Percentiles rank a stretch among this genome's conserved stretches.
Conservation (phyloP, 2,113 vertebrate genomes). For the Chionis minor region DNA sequence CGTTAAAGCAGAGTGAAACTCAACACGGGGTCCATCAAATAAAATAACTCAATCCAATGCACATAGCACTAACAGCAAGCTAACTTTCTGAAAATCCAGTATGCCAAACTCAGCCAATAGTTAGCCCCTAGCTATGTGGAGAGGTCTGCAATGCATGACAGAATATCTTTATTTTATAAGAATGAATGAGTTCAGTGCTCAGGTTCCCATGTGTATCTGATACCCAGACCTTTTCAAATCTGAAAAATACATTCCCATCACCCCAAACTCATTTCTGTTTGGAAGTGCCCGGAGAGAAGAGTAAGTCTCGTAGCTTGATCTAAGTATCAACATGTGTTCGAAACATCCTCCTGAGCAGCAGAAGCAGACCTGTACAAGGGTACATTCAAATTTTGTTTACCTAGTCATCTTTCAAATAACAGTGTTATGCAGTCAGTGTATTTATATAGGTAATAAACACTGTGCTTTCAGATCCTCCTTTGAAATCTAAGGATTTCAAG, state of each 20-base stretch:
- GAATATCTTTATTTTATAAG: not conserved
- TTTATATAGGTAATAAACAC: not conserved
- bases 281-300: not conserved
- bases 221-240: not conserved
- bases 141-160: not conserved
- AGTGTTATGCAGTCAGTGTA: not conserved
- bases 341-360: not conserved
- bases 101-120: not conserved
- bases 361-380: not conserved
- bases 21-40: not conserved
- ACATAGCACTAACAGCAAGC: not conserved
- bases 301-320: not conserved
- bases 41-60: not conserved
- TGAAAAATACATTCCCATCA: not conserved
- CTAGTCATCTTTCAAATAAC: not conserved
- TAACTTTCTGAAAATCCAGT: not conserved
- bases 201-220: not conserved
- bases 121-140: not conserved
- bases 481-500: not conserved
- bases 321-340: not conserved
- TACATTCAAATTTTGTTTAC: not conserved
- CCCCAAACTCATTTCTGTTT: not conserved
- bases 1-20: not conserved
- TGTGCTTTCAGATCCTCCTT: not conserved
- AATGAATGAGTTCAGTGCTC: not conserved